Percentiles rank a stretch among this genome's conserved stretches.
Conservation (phyloP, 2,113 vertebrate species). For the Xiphophorus maculatus region DNA sequence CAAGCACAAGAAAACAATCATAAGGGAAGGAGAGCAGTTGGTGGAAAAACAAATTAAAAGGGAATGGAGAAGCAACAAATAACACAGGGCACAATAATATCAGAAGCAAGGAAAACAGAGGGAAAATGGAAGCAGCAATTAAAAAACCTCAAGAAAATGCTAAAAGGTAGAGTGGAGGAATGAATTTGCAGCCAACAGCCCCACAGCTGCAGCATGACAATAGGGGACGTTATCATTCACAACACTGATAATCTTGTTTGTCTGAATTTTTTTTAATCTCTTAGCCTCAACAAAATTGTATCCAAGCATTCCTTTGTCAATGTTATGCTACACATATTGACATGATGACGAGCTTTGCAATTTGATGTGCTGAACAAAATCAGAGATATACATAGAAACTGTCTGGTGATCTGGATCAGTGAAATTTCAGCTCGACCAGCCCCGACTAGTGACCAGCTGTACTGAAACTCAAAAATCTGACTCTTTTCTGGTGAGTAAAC, state of each 20-base stretch:
- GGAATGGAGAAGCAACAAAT: background rate
- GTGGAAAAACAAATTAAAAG: background rate
- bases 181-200: background rate
- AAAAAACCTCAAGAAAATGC: background rate
- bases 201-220: background rate
- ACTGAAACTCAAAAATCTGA: background rate
- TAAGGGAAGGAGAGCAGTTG: background rate
- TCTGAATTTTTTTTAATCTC: background rate
- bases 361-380: background rate
- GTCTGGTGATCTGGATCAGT: background rate
- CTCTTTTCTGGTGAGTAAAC: background rate
- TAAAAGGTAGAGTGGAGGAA: background rate
- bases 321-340: too few relatives aligned
- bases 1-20: background rate
- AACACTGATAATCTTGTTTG: background rate
- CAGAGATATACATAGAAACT: background rate
- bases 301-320: too few relatives aligned
- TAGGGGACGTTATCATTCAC: background rate
- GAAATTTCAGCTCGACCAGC: background rate
- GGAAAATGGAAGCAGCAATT: background rate
- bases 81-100: background rate
- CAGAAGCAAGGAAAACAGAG: background rate
- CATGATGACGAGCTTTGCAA: too few relatives aligned
- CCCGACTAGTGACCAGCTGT: background rate
- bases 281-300: too few relatives aligned